Conservation (phyloP, 2,797 vertebrate genomes). For the Scolopax bukidnonensis region DNA sequence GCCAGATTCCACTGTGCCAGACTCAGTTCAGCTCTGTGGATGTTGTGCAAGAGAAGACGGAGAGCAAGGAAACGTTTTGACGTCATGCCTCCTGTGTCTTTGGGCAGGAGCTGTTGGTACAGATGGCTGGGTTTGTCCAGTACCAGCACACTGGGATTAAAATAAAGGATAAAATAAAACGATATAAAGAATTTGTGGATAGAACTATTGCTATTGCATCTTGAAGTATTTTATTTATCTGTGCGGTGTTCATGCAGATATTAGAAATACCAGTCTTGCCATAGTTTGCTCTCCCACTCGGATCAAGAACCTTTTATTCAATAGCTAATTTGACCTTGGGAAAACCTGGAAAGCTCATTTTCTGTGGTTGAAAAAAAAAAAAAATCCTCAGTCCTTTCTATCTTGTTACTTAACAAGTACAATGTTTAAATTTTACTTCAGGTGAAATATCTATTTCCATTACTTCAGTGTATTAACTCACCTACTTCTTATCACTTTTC, state of each 20-base stretch:
- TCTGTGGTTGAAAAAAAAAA: neutral
- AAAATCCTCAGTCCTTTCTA: neutral
- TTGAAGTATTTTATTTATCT: neutral
- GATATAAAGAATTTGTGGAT: neutral
- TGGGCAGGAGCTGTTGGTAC: neutral
- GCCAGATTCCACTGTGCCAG: neutral
- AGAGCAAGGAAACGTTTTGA: neutral
- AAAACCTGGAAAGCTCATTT: slow-evolving; percentile 17
- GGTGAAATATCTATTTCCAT: neutral
- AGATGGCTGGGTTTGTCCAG: neutral
- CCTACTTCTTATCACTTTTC: neutral
- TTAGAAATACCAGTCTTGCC: neutral
- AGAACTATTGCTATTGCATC: neutral
- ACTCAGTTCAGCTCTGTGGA: neutral
- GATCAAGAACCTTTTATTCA: neutral
- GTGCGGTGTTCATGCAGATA: neutral
- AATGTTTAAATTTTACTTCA: neutral
- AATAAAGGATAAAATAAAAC: neutral
- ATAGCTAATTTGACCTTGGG: neutral
- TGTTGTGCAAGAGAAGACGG: neutral
- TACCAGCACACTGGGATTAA: neutral
- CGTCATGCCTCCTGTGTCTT: neutral
- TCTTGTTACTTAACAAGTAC: slow-evolving; percentile 15
- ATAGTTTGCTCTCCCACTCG: neutral
- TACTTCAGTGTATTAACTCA: neutral